Base-by-base conservation (phyloP, 2,888 invertebrate species). In the Agrochola litura region DNA sequence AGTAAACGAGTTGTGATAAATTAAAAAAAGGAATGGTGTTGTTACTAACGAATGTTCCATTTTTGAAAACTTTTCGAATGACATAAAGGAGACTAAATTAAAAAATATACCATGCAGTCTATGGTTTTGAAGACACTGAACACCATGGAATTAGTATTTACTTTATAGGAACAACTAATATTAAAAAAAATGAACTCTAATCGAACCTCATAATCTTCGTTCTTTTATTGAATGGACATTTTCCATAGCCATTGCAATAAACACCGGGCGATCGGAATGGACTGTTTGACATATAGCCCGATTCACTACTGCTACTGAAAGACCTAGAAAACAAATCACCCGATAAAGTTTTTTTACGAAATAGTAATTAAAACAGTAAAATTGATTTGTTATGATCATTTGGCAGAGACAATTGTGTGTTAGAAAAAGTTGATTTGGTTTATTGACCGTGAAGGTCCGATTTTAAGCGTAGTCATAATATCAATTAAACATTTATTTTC, bases 231-330 rank as follows among this genome's bases (percentile, higher is more conserved):
- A 95, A 92, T 61, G 89, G 78, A 86, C 94, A 94, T 88, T 92
- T 91, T 37, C 92, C 89, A 66, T 79, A 87, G 43, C 93, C 94
- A 75, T 92, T 93, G 86, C 93, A 94, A 85, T 93, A 95, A 5
- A 92, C 68, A 6, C 83, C 83, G 10, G 89, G 89, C 5, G 90
- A 88, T 68, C 79, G 78, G 22, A 73, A 56, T 22, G 91, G 89
- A 83, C 89, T 91, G 66, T 89, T 91, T 14, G 95, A 92, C 43
- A 79, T 82, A 85, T 94, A 95, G 14, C 94, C 95, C 49, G 95
- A 95, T 77, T 95, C 94, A 76, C 88, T 86, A 83, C 90, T 87
- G 86, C 92, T 93, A 73, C 74, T 72, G 77, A 86, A 83, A 79
- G 82, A 90, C 92, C 93, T 95, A 93, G 81, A 92, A 92, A 91